Base-by-base conservation (phyloP, 2,888 invertebrate genomes). In the Drosophila antonietae region DNA sequence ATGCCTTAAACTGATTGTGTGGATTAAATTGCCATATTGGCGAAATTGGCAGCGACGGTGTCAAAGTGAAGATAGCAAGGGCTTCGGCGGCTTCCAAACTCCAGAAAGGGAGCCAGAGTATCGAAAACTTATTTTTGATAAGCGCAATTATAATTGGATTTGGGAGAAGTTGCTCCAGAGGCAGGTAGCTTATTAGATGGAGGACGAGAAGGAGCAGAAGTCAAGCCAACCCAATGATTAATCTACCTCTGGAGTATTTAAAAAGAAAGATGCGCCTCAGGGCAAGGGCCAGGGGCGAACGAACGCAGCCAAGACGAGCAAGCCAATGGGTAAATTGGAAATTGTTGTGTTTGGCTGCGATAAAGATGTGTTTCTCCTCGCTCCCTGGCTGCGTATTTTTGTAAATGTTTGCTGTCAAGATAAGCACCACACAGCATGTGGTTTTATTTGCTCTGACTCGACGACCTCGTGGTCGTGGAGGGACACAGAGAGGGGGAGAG, bases 21-120 rank as follows among this genome's bases (percentile, higher is more conserved):
- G 88, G 88, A 89, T 87, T 89, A 87, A 85, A 87, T 88, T 88
- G 85, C 89, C 84, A 88, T 87, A 87, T 87, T 87, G 86, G 89
- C 72, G 86, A 89, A 87, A 87, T 87, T 87, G 86, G 81, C 75
- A 73, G 69, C 69, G 86, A 85, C 89, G 75, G 70, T 72, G 68
- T 69, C 65, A 65, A 62, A 49, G 60, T 63, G 68, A 46, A 47
- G 68, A 67, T 68, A 69, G 49, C 65, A 73, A 61, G 46, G 47
- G 73, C 62, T 56, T 46, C 59, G 52, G 8, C 44, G 56, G 46
- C 23, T 57, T 51, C 51, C 51, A 47, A 61, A 68, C 73, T 67
- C 68, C 52, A 31, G 23, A 51, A 66, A 49, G 65, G 68, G 57
- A 77, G 73, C 59, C 71, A 86, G 88, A 23, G 53, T 83, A 87